Base-by-base conservation (phyloP, 2,797 vertebrate genomes). In the Pantherophis alleghaniensis region DNA sequence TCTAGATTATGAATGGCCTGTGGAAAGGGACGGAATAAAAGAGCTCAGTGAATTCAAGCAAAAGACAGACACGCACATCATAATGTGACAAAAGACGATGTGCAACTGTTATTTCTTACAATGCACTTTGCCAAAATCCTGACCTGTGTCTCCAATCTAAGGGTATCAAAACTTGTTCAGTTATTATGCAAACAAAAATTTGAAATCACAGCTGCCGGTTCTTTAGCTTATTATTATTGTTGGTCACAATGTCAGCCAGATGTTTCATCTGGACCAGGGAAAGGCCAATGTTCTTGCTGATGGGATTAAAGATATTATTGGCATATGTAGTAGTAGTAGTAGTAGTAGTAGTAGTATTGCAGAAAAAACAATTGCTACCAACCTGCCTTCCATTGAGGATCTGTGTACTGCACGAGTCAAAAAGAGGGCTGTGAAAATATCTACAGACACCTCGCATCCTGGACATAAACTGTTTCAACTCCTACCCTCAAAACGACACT, bases 1-100 rank as follows among this genome's bases (percentile, higher is more conserved):
- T 16, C 12, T 20, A 87, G 88, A 57, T 93, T 93, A 83, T 95
- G 95, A 92, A 94, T 90, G 92, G 94, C 92, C 91, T 95, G 16
- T 92, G 28, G 28, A 94, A 95, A 94, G 95, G 92, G 94, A 63
- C 94, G 94, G 51, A 83, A 69, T 89, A 60, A 61, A 86, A 59
- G 37, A 56, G 69, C 11, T 79, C 22, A 22, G 6, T 16, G 56
- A 91, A 55, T 24, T 83, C 11, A 16, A 5, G 26, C 22, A 37
- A 61, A 10, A 56, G 16, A 20, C 7, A 28, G 20, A 22, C 4
- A 28, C 28, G 6, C 4, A 10, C 53, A 18, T 7, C 7, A 26
- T 32, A 69, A 32, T 7, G 26, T 2, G n/a, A 20, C 60, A 32
- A 57, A 59, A 14, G 28, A 13, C 2, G 0, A 5, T 7, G 51